Conservation (phyloP, 1,140 invertebrate species). For the Drosophila subpulchrella region DNA sequence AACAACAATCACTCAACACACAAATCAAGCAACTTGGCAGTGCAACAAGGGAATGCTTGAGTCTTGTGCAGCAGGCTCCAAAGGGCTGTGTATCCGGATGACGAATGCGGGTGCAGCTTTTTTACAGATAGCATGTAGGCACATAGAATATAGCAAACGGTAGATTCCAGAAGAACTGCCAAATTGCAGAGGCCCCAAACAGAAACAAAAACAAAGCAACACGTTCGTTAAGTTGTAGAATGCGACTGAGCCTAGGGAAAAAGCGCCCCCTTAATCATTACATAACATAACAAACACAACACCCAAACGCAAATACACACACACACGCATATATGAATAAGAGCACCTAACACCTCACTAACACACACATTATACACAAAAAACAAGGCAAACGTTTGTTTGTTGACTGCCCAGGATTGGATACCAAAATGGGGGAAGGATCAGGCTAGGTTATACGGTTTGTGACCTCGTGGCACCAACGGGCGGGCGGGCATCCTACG, state of each 20-base stretch:
- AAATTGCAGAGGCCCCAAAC: conserved; percentile 12
- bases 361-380: conserved; percentile 12
- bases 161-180: conserved; percentile 23
- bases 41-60: conserved; percentile 24
- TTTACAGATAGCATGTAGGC: not conserved
- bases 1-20: conserved; percentile 26
- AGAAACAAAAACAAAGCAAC: conserved; percentile 10
- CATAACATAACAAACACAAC: conserved; percentile 25
- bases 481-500: conserved; percentile 10
- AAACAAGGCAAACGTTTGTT: conserved; percentile 26
- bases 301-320: conserved; percentile 17
- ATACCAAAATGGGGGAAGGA: conserved; percentile 9
- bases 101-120: conserved; percentile 11
- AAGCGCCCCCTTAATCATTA: conserved; percentile 49
- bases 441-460: conserved; percentile 6
- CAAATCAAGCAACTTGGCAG: conserved; percentile 21
- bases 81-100: not conserved
- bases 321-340: conserved; percentile 41
- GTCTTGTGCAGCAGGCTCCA: conserved; percentile 11
- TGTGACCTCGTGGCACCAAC: conserved; percentile 7
- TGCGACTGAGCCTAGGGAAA: conserved; percentile 67
- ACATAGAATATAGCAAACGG: conserved; percentile 1
- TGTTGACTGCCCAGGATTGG: conserved; percentile 27
- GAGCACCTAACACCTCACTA: conserved; percentile 28
- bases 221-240: conserved; percentile 59